A percentile compares a stretch with the other conserved stretches of the same genome.
Conservation (phyloP, 2,113 vertebrate species). For the Lasiurus borealis region DNA sequence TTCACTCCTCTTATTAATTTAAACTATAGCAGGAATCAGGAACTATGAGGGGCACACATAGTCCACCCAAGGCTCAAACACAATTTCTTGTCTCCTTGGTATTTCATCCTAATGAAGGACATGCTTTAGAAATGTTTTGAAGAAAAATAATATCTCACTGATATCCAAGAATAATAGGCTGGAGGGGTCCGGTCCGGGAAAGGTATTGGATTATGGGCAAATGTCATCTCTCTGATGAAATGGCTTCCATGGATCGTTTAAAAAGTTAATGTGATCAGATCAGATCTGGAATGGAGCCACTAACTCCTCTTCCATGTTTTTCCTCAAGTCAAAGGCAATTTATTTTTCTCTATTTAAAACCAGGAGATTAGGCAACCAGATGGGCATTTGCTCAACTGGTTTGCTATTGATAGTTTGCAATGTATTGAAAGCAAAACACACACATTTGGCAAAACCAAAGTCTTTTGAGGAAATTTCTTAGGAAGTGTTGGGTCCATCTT, state of each 20-base stretch:
- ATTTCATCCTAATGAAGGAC: not conserved
- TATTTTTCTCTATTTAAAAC: constrained; percentile 44
- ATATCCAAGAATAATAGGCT: not conserved
- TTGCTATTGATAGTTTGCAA: constrained; percentile 62
- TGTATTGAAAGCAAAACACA: constrained; percentile 55
- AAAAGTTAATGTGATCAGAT: not conserved
- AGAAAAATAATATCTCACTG: not conserved
- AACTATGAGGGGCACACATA: not conserved
- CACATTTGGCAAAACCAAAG: constrained; percentile 40
- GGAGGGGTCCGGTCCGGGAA: not conserved
- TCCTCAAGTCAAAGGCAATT: not conserved
- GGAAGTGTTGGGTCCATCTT: not conserved
- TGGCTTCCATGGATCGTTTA: not conserved
- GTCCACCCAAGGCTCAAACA: not conserved
- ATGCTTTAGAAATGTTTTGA: constrained; percentile 7
- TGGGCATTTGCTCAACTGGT: constrained; percentile 53
- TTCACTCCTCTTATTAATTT: not conserved
- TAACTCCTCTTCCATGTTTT: not conserved
- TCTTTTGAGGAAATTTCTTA: constrained; percentile 53
- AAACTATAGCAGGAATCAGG: not conserved
- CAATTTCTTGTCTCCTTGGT: not conserved
- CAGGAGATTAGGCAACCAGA: constrained; percentile 51
- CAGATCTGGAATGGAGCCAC: not conserved
- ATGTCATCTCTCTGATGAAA: not conserved
- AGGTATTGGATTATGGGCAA: not conserved